Evolutionary conservation across 2,797 vertebrate species (phyloP).

Genomic region (Platalea minor): DNA sequence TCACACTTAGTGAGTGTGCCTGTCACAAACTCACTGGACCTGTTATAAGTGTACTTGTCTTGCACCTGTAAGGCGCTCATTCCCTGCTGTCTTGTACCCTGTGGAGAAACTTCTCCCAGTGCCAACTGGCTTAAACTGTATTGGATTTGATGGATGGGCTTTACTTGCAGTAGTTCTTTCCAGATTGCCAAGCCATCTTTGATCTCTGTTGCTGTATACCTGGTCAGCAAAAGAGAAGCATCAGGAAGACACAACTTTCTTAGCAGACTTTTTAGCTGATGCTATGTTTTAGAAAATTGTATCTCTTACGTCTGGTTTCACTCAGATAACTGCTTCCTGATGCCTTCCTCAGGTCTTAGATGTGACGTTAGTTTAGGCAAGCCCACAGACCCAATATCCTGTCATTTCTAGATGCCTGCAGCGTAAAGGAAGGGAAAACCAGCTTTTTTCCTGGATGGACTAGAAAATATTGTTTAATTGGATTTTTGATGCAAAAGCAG

Average conservation of each 20-base stretch:
- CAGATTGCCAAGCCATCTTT: background rate
- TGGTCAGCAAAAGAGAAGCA: background rate
- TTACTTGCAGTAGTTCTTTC: background rate
- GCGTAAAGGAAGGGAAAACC: slow-evolving; percentile 31
- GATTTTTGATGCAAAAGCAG: slow-evolving; percentile 22
- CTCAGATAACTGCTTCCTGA: slow-evolving; percentile 43
- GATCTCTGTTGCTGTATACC: background rate
- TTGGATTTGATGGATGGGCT: background rate
- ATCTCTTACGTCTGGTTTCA: slow-evolving; percentile 36
- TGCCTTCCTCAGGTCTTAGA: background rate
- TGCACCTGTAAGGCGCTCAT: background rate
- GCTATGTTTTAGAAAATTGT: background rate
- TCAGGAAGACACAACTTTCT: background rate
- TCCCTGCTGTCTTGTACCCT: background rate
- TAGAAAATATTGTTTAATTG: background rate
- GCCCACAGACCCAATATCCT: slow-evolving; percentile 54
- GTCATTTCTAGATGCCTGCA: slow-evolving; percentile 32
- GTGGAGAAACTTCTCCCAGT: background rate
- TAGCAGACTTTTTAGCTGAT: slow-evolving; percentile 13
- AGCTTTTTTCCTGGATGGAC: background rate
- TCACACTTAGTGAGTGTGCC: background rate
- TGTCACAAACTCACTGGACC: background rate
- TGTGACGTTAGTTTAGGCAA: slow-evolving; percentile 6
- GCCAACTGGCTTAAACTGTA: background rate
- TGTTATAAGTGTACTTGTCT: background rate